These are phyloP conservation scores for Panthera uncia DNA, from an alignment of 2,113 vertebrate genomes.

Conservation along the genomic window DNA sequence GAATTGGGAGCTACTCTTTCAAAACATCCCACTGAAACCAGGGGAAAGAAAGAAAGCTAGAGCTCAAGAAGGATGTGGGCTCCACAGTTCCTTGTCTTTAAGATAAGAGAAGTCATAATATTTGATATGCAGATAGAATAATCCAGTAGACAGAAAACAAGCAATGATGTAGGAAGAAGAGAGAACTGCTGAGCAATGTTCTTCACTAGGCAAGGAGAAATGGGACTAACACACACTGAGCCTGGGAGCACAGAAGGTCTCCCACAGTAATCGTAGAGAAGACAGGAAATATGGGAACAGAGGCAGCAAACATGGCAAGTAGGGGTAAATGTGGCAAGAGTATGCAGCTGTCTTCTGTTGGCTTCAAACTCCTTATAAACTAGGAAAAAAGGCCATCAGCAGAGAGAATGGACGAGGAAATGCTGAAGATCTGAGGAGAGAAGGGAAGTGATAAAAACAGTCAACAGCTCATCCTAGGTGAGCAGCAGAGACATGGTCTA, in stretches of 20 bases:
- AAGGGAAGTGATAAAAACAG: neutral
- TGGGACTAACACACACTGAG: neutral
- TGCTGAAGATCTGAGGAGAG: neutral
- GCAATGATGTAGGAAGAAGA: neutral
- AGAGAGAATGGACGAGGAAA: neutral
- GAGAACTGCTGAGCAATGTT: neutral
- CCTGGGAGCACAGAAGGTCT: neutral
- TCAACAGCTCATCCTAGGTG: neutral
- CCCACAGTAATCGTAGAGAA: neutral
- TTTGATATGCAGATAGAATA: neutral
- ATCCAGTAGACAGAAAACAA: neutral
- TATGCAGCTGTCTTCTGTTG: neutral
- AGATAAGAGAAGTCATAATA: neutral
- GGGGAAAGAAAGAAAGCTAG: neutral
- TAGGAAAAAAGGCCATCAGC: neutral
- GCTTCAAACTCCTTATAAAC: slow-evolving; percentile 15
- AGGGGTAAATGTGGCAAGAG: neutral
- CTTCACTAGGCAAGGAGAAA: neutral
- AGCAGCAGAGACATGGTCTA: neutral
- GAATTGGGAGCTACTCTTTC: neutral
- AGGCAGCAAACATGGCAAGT: neutral
- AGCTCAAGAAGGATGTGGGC: neutral
- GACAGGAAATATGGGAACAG: neutral
- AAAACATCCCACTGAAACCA: neutral
- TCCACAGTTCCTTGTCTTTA: slow-evolving; percentile 19